Evolutionary conservation across 2,797 vertebrate species (phyloP).

Genomic region (Argentina silus): DNA sequence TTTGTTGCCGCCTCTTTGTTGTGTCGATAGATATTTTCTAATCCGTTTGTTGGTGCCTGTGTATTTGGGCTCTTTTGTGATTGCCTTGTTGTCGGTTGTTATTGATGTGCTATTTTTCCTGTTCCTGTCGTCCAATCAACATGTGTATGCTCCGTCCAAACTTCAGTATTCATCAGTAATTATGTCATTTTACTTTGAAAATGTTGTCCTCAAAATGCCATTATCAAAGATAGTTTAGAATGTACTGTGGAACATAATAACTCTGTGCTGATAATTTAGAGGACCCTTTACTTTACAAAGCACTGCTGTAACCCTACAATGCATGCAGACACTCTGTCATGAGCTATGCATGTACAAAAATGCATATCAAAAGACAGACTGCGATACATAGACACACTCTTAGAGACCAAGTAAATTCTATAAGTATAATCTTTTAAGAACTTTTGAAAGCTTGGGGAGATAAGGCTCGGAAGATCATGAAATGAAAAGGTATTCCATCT

Average conservation of each 20-base stretch:
- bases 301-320: neutral
- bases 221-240: neutral
- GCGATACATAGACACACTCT: neutral
- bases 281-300: neutral
- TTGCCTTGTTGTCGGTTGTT: constrained; percentile 6
- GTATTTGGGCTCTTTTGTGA: constrained; percentile 26
- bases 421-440: neutral
- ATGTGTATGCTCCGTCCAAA: neutral
- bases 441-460: constrained; percentile 8
- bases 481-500: constrained; percentile 65
- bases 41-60: constrained; percentile 40
- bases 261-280: too few species aligned
- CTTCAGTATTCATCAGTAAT: neutral
- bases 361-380: neutral
- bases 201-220: neutral
- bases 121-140: neutral
- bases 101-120: neutral
- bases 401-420: neutral
- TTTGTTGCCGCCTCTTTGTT: constrained; percentile 53
- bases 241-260: neutral
- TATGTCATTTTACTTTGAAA: neutral
- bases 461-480: constrained; percentile 58
- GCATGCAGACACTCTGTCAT: neutral
- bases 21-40: constrained; percentile 52
- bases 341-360: neutral